These are phyloP conservation scores for Noctua comes DNA, from an alignment of 2,888 invertebrate genomes.

Conservation along the genomic window DNA sequence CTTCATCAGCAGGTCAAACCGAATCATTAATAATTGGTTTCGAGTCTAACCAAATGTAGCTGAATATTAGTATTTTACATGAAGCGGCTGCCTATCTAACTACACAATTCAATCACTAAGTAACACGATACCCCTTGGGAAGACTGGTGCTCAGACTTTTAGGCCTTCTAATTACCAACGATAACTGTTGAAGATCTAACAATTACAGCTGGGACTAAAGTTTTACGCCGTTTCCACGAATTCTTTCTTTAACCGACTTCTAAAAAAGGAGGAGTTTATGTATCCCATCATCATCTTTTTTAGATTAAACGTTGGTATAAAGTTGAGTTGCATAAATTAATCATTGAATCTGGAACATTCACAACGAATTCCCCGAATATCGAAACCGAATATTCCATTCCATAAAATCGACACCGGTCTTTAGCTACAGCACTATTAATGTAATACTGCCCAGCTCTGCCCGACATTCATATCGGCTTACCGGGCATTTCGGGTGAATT, in stretches of 20 bases:
- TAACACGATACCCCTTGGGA: too few relatives aligned
- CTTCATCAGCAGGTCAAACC: not conserved
- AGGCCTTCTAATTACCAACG: too few relatives aligned
- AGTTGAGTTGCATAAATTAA: not conserved
- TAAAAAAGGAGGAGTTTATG: too few relatives aligned
- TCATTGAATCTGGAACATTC: not conserved
- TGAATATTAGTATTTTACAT: not conserved
- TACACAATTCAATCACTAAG: too few relatives aligned
- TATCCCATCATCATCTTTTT: too few relatives aligned
- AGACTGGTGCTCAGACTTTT: too few relatives aligned
- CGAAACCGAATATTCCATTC: slow-evolving; percentile 4
- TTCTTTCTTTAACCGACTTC: not conserved
- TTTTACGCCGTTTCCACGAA: not conserved
- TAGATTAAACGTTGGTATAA: not conserved
- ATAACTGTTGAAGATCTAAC: not conserved
- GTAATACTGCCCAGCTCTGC: not conserved
- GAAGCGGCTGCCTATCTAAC: not conserved
- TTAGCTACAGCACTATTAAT: slow-evolving; percentile 3
- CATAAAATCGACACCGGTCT: not conserved
- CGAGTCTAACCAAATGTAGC: not conserved
- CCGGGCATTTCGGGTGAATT: slow-evolving; percentile 14
- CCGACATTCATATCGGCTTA: not conserved
- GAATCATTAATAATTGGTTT: not conserved
- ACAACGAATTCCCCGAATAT: not conserved
- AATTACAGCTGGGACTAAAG: not conserved